Evolutionary conservation across 2,113 vertebrate genomes (phyloP).

Genomic region (Cynopterus brachyotis): DNA sequence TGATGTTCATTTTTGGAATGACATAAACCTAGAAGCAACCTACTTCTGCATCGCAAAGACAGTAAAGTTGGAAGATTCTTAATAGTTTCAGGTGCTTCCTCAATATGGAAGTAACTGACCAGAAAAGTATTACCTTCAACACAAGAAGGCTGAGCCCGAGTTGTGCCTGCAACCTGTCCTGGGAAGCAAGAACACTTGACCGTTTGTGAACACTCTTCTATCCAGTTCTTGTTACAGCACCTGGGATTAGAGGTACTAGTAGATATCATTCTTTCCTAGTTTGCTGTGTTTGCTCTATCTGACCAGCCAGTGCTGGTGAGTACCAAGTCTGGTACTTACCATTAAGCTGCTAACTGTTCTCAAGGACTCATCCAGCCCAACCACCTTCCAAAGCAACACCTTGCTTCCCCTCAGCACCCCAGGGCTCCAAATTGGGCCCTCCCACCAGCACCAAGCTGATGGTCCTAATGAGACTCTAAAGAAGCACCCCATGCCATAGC

Average conservation of each 20-base stretch:
- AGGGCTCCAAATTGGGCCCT: background rate
- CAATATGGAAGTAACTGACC: accelerated
- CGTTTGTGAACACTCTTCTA: constrained; percentile 96
- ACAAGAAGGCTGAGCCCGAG: constrained; percentile 93
- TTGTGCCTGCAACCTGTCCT: constrained; percentile 96
- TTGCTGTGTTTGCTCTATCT: background rate
- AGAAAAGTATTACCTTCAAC: constrained; percentile 92
- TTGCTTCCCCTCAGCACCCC: background rate
- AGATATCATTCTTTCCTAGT: background rate
- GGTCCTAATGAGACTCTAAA: background rate
- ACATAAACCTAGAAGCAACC: background rate
- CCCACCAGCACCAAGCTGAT: background rate
- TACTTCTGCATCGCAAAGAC: constrained; percentile 36
- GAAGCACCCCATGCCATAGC: background rate
- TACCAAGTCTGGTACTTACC: background rate
- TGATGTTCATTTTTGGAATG: background rate
- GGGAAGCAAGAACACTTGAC: constrained; percentile 99
- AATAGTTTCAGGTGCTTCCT: background rate
- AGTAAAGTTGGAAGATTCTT: constrained; percentile 53
- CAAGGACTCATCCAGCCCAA: background rate
- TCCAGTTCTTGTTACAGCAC: constrained; percentile 98
- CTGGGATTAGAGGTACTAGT: background rate
- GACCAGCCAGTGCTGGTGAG: background rate
- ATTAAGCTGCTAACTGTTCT: background rate
- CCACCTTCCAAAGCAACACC: background rate